Base-by-base conservation (phyloP, 2,113 vertebrate species). In the Chamaetylas fuelleborni region DNA sequence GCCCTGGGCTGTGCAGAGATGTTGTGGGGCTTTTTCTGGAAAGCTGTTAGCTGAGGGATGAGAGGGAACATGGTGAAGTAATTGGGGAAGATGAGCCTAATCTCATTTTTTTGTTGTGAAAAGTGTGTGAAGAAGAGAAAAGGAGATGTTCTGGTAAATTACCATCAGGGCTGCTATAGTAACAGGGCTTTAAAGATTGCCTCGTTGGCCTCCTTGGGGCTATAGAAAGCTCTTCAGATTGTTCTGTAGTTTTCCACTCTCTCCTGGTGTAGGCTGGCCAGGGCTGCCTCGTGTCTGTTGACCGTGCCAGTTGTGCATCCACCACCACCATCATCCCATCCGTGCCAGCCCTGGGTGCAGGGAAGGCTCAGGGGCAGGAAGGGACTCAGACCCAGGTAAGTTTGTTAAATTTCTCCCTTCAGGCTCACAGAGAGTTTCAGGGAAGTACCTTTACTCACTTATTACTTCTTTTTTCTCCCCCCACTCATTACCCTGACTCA, bases 101-200 rank as follows among this genome's bases (percentile, higher is more conserved):
- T 95, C 86, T 94, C 82, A n/a, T 93, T 82, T 88, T 81, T 90
- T 78, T 80, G 93, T 87, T 93, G 90, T 79, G 80, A 88, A 93
- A 96, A 78, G 82, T 82, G 86, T n/a, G 58, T 77, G 92, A 95
- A 89, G 93, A 93, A 94, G 91, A 80, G 72, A 90, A 97, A 94
- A 84, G 78, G 81, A 97, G 90, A 96, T 89, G 81, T 88, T 26
- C 95, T 86, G 84, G 81, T 81, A 95, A 96, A 96, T 97, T 95
- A 88, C 95, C 33, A 95, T 83, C 95, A 65, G 79, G 92, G 95
- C 95, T 97, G 96, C 96, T 97, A 97, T 96, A 96, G 96, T 96
- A 97, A 97, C 96, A 91, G 5, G 3, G n/a, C 91, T 92, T 86
- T 92, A 78, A 91, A 96, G 90, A 96, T 83, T 89, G 70, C 92